Evolutionary conservation across 2,888 invertebrate genomes (phyloP).

Genomic region (Chelonus formosanus): DNA sequence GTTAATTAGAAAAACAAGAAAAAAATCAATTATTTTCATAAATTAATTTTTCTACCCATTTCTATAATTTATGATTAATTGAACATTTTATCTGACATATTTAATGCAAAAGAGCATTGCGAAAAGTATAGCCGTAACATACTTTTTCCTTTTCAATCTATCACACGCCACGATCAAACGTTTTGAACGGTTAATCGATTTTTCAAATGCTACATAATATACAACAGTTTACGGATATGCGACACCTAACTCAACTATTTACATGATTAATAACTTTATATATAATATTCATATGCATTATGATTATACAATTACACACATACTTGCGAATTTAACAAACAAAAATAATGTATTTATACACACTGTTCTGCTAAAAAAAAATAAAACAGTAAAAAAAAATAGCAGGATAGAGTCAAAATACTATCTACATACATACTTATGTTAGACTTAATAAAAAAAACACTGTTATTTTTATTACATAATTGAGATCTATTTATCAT

Average conservation of each 20-base stretch:
- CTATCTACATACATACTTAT: too few relatives aligned
- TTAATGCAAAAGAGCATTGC: slow-evolving; percentile 17
- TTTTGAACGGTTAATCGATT: slow-evolving; percentile 17
- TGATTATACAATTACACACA: too few relatives aligned
- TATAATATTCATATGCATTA: too few relatives aligned
- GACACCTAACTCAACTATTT: not conserved
- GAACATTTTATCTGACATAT: slow-evolving; percentile 9
- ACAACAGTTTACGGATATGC: not conserved
- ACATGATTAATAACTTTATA: not conserved
- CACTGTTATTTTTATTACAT: too few relatives aligned
- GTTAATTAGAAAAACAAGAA: slow-evolving; percentile 9
- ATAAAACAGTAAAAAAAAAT: too few relatives aligned
- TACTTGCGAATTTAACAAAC: too few relatives aligned
- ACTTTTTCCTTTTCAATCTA: slow-evolving; percentile 4
- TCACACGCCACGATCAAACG: slow-evolving; percentile 21
- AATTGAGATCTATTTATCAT: too few relatives aligned
- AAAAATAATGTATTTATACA: too few relatives aligned
- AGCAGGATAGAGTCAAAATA: too few relatives aligned
- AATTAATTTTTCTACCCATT: too few relatives aligned
- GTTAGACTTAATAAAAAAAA: too few relatives aligned
- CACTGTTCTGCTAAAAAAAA: too few relatives aligned
- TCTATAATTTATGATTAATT: slow-evolving; percentile 11
- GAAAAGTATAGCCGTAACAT: slow-evolving; percentile 22
- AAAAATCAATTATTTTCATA: not conserved
- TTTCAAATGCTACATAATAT: not conserved